Evolutionary conservation across 2,888 invertebrate genomes (phyloP).

Genomic region (Drosophila gaucha): DNA sequence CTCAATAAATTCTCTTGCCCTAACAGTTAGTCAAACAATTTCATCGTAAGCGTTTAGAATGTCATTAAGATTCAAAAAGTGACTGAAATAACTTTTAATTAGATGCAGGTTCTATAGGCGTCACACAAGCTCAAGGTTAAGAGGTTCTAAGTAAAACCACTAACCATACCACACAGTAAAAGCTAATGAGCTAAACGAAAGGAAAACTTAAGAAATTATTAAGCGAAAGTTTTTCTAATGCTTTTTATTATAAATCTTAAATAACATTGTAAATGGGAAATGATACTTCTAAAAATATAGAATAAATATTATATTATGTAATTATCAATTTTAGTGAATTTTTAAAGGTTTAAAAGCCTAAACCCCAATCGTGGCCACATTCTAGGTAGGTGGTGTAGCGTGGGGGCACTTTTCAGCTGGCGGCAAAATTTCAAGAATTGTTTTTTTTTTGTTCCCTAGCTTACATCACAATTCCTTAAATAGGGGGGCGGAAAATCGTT

Average conservation of each 20-base stretch:
- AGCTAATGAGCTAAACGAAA: conserved; percentile 1
- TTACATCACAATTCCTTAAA: too few species aligned
- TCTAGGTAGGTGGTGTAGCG: too few species aligned
- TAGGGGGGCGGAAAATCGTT: too few species aligned
- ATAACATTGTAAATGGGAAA: neutral
- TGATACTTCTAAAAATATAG: neutral
- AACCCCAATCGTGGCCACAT: too few species aligned
- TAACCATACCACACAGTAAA: too few species aligned
- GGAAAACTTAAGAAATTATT: conserved; percentile 4
- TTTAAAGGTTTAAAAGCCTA: too few species aligned
- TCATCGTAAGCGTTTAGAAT: conserved; percentile 19
- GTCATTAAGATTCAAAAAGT: conserved; percentile 14
- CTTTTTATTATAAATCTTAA: neutral
- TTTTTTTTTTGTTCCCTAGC: too few species aligned
- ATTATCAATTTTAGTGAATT: too few species aligned
- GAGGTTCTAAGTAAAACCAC: neutral
- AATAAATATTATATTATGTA: too few species aligned
- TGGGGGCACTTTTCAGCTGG: too few species aligned
- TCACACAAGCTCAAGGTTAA: conserved; percentile 43
- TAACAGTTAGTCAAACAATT: conserved; percentile 2
- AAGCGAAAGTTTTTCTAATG: neutral
- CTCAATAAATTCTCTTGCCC: conserved; percentile 2
- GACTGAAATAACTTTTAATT: conserved; percentile 34
- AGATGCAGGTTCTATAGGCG: conserved; percentile 5
- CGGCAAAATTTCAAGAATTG: too few species aligned